Evolutionary conservation across 2,888 invertebrate species (phyloP).

Genomic region (Orchesella flavescens): DNA sequence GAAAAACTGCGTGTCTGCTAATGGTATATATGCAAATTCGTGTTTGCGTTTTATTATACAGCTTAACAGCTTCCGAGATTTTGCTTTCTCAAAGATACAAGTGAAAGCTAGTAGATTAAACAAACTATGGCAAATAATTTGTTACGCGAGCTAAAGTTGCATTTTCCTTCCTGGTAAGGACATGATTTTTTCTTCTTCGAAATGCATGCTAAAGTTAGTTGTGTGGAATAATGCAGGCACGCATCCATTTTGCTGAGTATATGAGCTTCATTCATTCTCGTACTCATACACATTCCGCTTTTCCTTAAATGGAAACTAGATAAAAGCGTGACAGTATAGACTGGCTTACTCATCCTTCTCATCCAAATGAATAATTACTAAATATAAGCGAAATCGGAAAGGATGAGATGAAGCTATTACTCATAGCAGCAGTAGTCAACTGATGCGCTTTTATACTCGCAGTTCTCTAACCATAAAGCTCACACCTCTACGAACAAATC

Average conservation of each 20-base stretch:
- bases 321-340: constrained; percentile 20
- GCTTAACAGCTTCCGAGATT: too few species aligned
- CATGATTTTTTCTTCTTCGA: too few species aligned
- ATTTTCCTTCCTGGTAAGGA: too few species aligned
- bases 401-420: constrained; percentile 58
- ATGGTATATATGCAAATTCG: too few species aligned
- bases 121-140: too few species aligned
- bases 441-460: constrained; percentile 27
- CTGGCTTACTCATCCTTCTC: constrained; percentile 21
- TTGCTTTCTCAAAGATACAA: too few species aligned
- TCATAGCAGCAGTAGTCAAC: constrained; percentile 49
- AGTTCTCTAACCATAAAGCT: constrained; percentile 3
- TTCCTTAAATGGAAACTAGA: constrained; percentile 49
- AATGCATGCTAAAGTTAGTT: too few species aligned
- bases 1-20: background rate
- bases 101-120: too few species aligned
- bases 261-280: background rate
- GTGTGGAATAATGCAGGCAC: background rate
- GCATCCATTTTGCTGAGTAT: too few species aligned
- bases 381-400: constrained; percentile 47
- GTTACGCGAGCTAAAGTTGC: too few species aligned
- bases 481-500: constrained; percentile 50
- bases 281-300: background rate
- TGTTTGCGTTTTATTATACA: too few species aligned
- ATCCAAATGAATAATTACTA: constrained; percentile 59